phyloP scores from a whole-genome alignment of 2,797 vertebrate genomes.

The Micrastur ruficollis region DNA sequence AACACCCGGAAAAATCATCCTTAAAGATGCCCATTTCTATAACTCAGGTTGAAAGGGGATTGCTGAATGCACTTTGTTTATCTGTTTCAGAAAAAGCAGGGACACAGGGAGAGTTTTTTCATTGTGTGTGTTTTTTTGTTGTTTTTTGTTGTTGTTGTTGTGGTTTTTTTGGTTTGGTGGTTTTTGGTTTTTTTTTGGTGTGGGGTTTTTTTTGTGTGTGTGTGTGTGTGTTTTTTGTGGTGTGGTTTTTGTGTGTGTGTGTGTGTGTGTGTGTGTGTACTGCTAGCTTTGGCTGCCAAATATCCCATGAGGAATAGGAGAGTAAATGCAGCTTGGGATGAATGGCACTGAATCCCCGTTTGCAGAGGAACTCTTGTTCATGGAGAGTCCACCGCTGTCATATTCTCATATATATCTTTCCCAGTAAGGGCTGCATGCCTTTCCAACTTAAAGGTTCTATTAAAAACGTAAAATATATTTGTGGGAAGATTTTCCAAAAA shows the following conservation, averaged over 20 bases:
- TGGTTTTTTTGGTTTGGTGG: no score
- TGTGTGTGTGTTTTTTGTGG: no score
- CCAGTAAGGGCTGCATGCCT: background rate
- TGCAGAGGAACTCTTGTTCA: background rate
- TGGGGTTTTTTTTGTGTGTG: no score
- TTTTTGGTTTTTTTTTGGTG: background rate
- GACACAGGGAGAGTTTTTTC: background rate
- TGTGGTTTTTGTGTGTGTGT: no score
- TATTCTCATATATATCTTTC: background rate
- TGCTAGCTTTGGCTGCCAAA: background rate
- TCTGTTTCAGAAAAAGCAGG: background rate
- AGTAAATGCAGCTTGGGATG: background rate
- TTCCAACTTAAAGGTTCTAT: background rate
- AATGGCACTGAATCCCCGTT: background rate
- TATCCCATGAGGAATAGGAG: background rate
- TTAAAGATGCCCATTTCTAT: background rate
- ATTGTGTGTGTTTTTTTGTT: background rate
- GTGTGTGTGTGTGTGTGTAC: no score
- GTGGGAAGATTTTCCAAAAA: background rate
- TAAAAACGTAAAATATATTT: background rate
- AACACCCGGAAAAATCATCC: background rate
- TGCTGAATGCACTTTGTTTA: background rate
- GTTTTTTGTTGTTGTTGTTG: background rate
- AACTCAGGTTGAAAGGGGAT: background rate
- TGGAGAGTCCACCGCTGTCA: background rate